These are phyloP conservation scores for Aethes cnicana DNA, from an alignment of 2,888 invertebrate species.

Conservation along the genomic window DNA sequence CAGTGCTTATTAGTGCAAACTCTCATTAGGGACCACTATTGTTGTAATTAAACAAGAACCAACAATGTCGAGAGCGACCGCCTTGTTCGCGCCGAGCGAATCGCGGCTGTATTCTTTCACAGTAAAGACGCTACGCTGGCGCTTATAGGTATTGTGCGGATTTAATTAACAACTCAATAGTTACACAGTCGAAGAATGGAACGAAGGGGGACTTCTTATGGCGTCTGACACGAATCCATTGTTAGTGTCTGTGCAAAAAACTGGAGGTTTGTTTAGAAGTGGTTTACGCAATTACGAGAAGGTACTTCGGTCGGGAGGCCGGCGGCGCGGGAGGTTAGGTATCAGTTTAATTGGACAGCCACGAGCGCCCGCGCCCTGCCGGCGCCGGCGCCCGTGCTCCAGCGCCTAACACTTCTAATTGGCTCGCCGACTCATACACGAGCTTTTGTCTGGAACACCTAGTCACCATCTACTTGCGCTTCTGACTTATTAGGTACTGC, in stretches of 20 bases:
- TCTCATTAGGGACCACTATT: conserved; percentile 82
- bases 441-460: conserved; percentile 57
- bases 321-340: conserved; percentile 40
- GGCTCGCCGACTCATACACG: conserved; percentile 71
- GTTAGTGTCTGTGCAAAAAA: conserved; percentile 73
- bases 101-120: conserved; percentile 51
- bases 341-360: conserved; percentile 75
- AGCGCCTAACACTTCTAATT: conserved; percentile 74
- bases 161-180: conserved; percentile 81
- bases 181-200: conserved; percentile 50
- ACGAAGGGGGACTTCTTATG: conserved; percentile 70
- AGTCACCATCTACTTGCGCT: conserved; percentile 14
- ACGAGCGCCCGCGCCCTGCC: conserved; percentile 45
- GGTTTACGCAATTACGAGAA: conserved; percentile 75
- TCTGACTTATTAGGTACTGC: conserved; percentile 26
- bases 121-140: conserved; percentile 45
- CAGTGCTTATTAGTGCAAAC: conserved; percentile 81
- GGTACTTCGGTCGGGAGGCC: conserved; percentile 51
- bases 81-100: conserved; percentile 44
- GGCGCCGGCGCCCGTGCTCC: conserved; percentile 38
- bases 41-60: conserved; percentile 81
- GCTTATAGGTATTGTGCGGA: conserved; percentile 63
- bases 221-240: conserved; percentile 76
- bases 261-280: conserved; percentile 72
- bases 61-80: conserved; percentile 63